Conservation (phyloP, 2,113 vertebrate species). For the Marmota flaviventris region DNA sequence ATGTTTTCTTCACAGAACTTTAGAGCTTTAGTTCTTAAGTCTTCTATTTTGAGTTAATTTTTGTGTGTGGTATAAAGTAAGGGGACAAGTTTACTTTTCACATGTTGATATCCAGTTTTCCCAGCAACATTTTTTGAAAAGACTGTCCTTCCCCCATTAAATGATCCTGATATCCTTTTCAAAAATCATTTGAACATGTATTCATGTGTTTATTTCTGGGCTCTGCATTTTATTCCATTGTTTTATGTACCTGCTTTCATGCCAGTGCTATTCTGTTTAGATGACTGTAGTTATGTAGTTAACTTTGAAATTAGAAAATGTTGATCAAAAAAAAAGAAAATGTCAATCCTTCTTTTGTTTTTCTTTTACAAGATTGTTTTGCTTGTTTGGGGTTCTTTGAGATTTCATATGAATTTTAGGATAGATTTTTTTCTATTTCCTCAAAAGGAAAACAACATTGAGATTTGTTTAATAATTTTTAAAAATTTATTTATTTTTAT, state of each 20-base stretch:
- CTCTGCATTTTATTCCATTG: neutral
- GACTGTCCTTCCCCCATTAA: neutral
- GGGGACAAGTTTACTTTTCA: neutral
- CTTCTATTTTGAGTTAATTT: neutral
- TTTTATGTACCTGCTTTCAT: neutral
- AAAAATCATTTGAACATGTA: slow-evolving; percentile 20
- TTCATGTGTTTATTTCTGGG: neutral
- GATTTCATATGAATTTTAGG: neutral
- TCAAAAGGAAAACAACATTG: neutral
- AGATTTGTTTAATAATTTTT: neutral
- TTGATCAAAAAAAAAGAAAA: neutral
- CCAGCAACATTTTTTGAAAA: slow-evolving; percentile 11
- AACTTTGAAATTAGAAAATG: neutral
- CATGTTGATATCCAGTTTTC: slow-evolving; percentile 11
- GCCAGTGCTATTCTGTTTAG: neutral
- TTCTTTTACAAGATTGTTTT: neutral
- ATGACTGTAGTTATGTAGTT: neutral
- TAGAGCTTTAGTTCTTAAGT: neutral
- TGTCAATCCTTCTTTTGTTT: neutral
- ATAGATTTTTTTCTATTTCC: neutral
- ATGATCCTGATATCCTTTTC: neutral
- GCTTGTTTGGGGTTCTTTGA: neutral
- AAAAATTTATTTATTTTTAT: too few species aligned
- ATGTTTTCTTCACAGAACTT: slow-evolving; percentile 2
- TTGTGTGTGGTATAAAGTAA: neutral